Evolutionary conservation across 2,888 invertebrate species (phyloP).

Genomic region (Dasypogon diadema): DNA sequence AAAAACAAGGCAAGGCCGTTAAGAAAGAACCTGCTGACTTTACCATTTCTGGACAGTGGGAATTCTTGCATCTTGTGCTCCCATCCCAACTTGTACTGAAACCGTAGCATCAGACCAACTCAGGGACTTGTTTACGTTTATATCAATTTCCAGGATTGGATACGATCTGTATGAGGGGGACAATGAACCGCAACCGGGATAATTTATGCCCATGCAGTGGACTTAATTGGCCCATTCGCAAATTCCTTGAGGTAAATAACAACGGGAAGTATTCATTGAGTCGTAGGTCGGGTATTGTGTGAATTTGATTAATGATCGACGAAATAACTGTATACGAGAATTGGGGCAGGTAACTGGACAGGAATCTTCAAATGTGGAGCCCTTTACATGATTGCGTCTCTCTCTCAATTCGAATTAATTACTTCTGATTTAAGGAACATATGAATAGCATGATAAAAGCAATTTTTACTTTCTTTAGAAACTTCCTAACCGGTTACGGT

Average conservation of each 20-base stretch:
- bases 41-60: neutral
- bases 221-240: slow-evolving; percentile 42
- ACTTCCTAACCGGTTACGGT: too few species aligned
- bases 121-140: neutral
- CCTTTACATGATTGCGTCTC: too few species aligned
- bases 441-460: too few species aligned
- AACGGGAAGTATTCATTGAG: slow-evolving; percentile 2
- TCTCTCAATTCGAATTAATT: too few species aligned
- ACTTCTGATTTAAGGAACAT: too few species aligned
- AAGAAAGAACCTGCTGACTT: slow-evolving; percentile 13
- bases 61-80: too few species aligned
- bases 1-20: slow-evolving; percentile 27
- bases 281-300: slow-evolving; percentile 60
- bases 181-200: slow-evolving; percentile 32
- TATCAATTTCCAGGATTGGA: slow-evolving; percentile 21
- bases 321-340: slow-evolving; percentile 69
- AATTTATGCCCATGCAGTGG: slow-evolving; percentile 21
- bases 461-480: too few species aligned
- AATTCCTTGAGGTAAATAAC: slow-evolving; percentile 20
- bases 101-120: neutral
- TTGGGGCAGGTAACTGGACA: slow-evolving; percentile 66
- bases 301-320: slow-evolving; percentile 70
- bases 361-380: neutral
- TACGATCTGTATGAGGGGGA: slow-evolving; percentile 28
- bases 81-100: neutral